A percentile compares a stretch with the other conserved stretches of the same genome.
Conservation (phyloP, 23 tunicate genomes). For the Styela clava region DNA sequence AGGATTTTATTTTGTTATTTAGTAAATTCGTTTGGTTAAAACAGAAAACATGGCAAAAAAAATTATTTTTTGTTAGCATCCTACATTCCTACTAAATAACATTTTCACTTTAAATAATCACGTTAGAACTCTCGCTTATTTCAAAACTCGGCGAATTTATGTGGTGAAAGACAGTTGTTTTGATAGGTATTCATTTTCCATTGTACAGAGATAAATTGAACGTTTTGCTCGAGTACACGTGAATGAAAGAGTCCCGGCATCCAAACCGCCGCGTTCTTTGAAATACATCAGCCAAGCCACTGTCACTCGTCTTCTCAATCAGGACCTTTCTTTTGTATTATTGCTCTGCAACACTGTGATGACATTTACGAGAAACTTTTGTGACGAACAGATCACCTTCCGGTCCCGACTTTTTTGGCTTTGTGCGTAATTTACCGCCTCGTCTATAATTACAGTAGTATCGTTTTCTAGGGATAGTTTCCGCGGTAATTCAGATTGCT, state of each 20-base stretch:
- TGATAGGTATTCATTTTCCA: background rate
- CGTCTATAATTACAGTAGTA: background rate
- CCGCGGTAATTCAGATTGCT: too few relatives aligned
- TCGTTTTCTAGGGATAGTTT: background rate
- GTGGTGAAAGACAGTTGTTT: background rate
- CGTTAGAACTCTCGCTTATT: background rate
- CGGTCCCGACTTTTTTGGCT: background rate
- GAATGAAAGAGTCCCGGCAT: background rate
- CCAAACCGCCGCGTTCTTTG: background rate
- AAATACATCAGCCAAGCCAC: background rate
- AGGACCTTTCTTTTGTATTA: background rate
- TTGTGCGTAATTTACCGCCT: background rate
- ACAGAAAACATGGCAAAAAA: too few relatives aligned
- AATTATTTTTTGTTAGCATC: too few relatives aligned
- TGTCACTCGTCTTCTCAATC: background rate
- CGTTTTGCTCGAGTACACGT: background rate
- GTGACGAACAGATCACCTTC: background rate
- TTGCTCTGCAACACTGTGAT: background rate
- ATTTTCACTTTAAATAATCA: too few relatives aligned
- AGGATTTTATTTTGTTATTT: too few relatives aligned
- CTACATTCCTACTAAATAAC: too few relatives aligned
- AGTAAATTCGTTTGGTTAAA: too few relatives aligned
- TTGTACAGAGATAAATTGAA: background rate
- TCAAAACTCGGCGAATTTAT: background rate
- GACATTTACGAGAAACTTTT: background rate